Conservation (phyloP, 2,888 invertebrate genomes). For the Nycteola revayana region DNA sequence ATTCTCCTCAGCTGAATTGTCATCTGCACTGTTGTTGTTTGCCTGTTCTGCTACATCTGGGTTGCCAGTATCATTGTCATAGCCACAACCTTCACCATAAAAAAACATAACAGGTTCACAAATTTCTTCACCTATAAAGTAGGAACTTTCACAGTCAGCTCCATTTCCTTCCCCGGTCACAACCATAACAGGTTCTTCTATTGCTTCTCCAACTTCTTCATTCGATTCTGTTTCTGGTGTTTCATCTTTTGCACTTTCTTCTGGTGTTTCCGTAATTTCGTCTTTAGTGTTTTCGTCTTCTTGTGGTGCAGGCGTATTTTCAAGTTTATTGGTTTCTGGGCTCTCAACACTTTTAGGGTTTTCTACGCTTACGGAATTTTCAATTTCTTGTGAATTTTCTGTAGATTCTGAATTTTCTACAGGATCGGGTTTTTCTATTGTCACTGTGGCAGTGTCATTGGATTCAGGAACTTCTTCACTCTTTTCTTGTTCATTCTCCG, state of each 20-base stretch:
- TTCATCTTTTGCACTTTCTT: slow-evolving; percentile 34
- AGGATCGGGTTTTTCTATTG: slow-evolving; percentile 6
- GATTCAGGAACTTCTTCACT: neutral
- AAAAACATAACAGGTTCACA: slow-evolving; percentile 87
- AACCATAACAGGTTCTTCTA: slow-evolving; percentile 88
- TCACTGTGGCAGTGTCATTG: neutral
- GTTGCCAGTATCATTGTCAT: slow-evolving; percentile 89
- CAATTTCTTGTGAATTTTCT: too few species aligned
- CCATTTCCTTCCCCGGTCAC: slow-evolving; percentile 87
- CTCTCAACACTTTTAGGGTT: too few species aligned
- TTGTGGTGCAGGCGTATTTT: slow-evolving; percentile 1
- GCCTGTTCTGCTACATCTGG: slow-evolving; percentile 60
- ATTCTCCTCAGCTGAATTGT: slow-evolving; percentile 55
- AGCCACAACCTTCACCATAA: slow-evolving; percentile 87
- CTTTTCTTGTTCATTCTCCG: slow-evolving; percentile 13
- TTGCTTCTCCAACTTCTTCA: slow-evolving; percentile 81
- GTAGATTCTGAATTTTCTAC: slow-evolving; percentile 4
- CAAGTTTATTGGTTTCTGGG: slow-evolving; percentile 2
- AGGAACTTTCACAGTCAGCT: slow-evolving; percentile 82
- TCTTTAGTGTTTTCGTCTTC: slow-evolving; percentile 9
- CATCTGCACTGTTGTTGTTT: slow-evolving; percentile 38
- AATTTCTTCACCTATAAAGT: slow-evolving; percentile 85
- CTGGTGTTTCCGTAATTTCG: slow-evolving; percentile 16
- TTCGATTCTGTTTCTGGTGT: slow-evolving; percentile 13
- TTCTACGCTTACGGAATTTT: too few species aligned